phyloP scores from a whole-genome alignment of 2,888 invertebrate species.

The Euspilapteryx auroguttella region DNA sequence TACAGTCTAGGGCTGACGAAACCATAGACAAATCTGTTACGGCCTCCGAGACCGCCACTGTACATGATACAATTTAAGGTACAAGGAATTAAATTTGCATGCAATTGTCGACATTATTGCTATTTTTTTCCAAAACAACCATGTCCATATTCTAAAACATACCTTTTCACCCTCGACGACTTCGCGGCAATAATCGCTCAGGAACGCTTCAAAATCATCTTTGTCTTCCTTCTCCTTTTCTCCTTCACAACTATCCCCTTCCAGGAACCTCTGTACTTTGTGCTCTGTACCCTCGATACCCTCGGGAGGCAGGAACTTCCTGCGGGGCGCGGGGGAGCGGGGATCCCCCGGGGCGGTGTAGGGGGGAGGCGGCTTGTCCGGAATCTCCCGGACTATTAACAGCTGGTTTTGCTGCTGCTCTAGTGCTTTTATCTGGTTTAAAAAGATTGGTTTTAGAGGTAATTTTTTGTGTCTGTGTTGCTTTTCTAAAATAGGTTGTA shows the following conservation, averaged over 20 bases:
- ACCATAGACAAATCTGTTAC: too few relatives aligned
- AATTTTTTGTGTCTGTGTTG: background rate
- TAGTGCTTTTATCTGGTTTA: constrained; percentile 40
- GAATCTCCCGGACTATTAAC: constrained; percentile 44
- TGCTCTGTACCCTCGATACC: too few relatives aligned
- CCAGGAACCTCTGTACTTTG: too few relatives aligned
- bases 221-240: constrained; percentile 4
- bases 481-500: background rate
- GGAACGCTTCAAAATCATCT: constrained; percentile 27
- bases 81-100: too few relatives aligned
- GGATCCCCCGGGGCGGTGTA: constrained; percentile 49
- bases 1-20: too few relatives aligned
- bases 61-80: too few relatives aligned
- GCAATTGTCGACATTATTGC: too few relatives aligned
- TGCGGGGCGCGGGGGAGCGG: too few relatives aligned
- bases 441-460: background rate
- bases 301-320: too few relatives aligned
- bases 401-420: constrained; percentile 42
- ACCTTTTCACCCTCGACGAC: constrained; percentile 19
- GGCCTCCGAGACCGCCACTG: too few relatives aligned
- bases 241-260: too few relatives aligned
- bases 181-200: constrained; percentile 35
- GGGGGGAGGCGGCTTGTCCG: constrained; percentile 50
- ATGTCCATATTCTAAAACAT: background rate
- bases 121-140: too few relatives aligned